Evolutionary conservation across 2,888 invertebrate species (phyloP).

Genomic region (Drosophila koepferae): DNA sequence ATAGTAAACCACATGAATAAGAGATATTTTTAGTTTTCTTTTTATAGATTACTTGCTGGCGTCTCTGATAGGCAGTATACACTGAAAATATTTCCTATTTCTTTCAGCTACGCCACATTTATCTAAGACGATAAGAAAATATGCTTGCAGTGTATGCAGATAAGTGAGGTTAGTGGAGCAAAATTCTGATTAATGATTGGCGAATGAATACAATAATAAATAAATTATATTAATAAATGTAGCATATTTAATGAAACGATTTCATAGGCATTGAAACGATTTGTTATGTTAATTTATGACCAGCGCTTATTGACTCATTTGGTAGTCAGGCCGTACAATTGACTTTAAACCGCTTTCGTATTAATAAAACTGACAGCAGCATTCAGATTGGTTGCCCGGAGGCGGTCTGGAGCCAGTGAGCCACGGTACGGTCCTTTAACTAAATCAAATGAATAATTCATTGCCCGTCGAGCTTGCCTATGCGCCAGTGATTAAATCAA

Average conservation of each 20-base stretch:
- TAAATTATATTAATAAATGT: slow-evolving; percentile 8
- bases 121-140: neutral
- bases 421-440: slow-evolving; percentile 38
- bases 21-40: neutral
- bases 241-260: slow-evolving; percentile 3
- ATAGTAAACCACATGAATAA: too few relatives aligned
- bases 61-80: too few relatives aligned
- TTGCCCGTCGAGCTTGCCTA: slow-evolving; percentile 42
- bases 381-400: neutral
- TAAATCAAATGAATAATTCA: slow-evolving; percentile 66
- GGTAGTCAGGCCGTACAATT: slow-evolving; percentile 34
- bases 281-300: slow-evolving; percentile 30
- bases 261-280: slow-evolving; percentile 8
- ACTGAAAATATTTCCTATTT: neutral
- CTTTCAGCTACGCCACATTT: neutral
- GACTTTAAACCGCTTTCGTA: slow-evolving; percentile 44
- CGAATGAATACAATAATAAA: neutral
- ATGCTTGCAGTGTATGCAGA: neutral
- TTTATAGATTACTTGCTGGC: neutral
- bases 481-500: slow-evolving; percentile 63
- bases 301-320: slow-evolving; percentile 7
- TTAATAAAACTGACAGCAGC: slow-evolving; percentile 25
- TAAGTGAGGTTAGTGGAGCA: neutral
- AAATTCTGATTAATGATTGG: neutral
- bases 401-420: slow-evolving; percentile 14